A percentile compares a stretch with the other conserved stretches of the same genome.
phyloP scores from a whole-genome alignment of 2,888 invertebrate species.

The Spodoptera littoralis region DNA sequence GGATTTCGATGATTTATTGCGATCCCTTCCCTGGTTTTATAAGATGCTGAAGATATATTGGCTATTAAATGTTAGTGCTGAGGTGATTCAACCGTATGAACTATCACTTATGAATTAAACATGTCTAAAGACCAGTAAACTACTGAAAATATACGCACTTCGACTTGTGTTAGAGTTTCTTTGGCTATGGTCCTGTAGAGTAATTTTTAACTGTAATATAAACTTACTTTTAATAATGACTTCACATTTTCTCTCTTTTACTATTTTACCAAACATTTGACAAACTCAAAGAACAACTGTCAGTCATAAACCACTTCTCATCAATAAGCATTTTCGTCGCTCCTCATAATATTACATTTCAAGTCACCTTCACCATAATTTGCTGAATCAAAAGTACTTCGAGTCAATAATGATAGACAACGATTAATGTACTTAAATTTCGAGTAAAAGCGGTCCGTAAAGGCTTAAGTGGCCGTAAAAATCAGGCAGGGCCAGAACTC shows the following conservation, averaged over 20 bases:
- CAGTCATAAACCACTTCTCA: not conserved
- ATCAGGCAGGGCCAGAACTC: slow-evolving; percentile 77
- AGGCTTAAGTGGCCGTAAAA: slow-evolving; percentile 81
- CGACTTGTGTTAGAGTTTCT: too few species aligned
- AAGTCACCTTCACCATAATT: slow-evolving; percentile 31
- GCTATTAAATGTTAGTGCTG: slow-evolving; percentile 63
- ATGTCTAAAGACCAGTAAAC: slow-evolving; percentile 12
- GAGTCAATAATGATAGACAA: slow-evolving; percentile 57
- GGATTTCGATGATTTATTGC: slow-evolving; percentile 78
- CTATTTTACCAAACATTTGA: too few species aligned
- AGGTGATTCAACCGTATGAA: slow-evolving; percentile 63
- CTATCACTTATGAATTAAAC: slow-evolving; percentile 34
- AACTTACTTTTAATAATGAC: too few species aligned
- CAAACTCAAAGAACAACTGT: too few species aligned
- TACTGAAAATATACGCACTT: not conserved
- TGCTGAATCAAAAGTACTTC: slow-evolving; percentile 41
- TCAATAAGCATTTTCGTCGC: slow-evolving; percentile 8
- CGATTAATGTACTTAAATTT: slow-evolving; percentile 57
- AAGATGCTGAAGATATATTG: slow-evolving; percentile 69
- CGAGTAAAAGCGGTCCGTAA: slow-evolving; percentile 56
- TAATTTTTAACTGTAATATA: too few species aligned
- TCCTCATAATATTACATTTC: not conserved
- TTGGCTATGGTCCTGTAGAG: too few species aligned
- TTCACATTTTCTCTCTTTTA: too few species aligned
- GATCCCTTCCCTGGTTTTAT: slow-evolving; percentile 76